Evolutionary conservation across 1,140 invertebrate species (phyloP).

Genomic region (Drosophila obscura): DNA sequence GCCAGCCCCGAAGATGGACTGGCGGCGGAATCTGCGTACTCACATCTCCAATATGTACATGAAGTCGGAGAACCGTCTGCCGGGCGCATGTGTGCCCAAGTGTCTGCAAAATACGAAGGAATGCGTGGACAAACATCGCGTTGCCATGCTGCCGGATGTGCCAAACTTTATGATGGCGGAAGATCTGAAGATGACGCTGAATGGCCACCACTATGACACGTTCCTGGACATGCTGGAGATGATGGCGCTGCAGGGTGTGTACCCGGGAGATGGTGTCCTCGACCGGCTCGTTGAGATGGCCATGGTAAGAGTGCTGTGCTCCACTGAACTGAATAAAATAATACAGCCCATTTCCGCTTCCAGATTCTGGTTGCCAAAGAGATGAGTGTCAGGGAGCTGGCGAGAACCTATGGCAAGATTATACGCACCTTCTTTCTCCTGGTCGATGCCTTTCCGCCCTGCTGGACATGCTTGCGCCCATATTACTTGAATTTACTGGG

Average conservation of each 20-base stretch:
- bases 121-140: slow-evolving; percentile 55
- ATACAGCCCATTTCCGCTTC: neutral
- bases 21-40: slow-evolving; percentile 55
- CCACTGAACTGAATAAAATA: neutral
- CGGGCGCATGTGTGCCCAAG: slow-evolving; percentile 47
- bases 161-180: slow-evolving; percentile 48
- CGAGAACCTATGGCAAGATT: slow-evolving; percentile 46
- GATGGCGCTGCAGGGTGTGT: slow-evolving; percentile 58
- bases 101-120: slow-evolving; percentile 57
- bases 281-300: slow-evolving; percentile 58
- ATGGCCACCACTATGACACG: slow-evolving; percentile 61
- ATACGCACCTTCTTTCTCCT: slow-evolving; percentile 48
- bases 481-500: slow-evolving; percentile 64
- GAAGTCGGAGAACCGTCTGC: slow-evolving; percentile 50
- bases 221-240: slow-evolving; percentile 59
- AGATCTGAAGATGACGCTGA: slow-evolving; percentile 43
- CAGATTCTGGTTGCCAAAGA: slow-evolving; percentile 56
- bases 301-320: slow-evolving; percentile 35
- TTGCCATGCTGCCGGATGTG: slow-evolving; percentile 55
- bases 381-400: slow-evolving; percentile 35
- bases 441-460: slow-evolving; percentile 65
- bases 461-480: slow-evolving; percentile 64
- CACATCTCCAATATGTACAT: slow-evolving; percentile 67
- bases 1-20: slow-evolving; percentile 18
- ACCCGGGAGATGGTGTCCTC: slow-evolving; percentile 51